phyloP scores from a whole-genome alignment of 1,140 invertebrate species.

The Hormaphis cornu region DNA sequence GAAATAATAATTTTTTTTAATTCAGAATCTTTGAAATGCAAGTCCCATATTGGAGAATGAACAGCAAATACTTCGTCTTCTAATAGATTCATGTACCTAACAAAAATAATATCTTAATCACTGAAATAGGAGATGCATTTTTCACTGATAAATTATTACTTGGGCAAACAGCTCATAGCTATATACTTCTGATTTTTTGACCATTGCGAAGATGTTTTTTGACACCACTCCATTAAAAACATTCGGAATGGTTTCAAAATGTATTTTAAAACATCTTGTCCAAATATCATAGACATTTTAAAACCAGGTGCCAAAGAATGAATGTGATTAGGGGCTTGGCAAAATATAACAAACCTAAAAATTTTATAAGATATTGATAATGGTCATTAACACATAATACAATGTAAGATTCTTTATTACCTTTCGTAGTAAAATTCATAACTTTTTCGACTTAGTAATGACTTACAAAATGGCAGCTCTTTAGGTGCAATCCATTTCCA shows the following conservation, averaged over 20 bases:
- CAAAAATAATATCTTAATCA: conserved; percentile 12
- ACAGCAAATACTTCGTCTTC: conserved; percentile 78
- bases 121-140: neutral
- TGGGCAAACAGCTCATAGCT: neutral
- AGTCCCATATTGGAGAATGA: conserved; percentile 87
- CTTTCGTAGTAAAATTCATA: conserved; percentile 21
- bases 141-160: neutral
- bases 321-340: neutral
- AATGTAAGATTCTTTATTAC: no score
- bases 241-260: conserved; percentile 15
- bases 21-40: conserved; percentile 57
- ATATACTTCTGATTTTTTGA: neutral
- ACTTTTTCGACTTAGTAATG: neutral
- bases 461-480: conserved; percentile 35
- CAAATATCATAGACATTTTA: conserved; percentile 23
- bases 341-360: conserved; percentile 6
- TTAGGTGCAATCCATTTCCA: conserved; percentile 19
- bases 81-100: conserved; percentile 72
- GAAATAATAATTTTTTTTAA: conserved; percentile 7
- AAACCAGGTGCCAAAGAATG: neutral
- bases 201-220: neutral
- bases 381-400: no score
- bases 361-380: neutral
- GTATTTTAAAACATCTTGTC: conserved; percentile 13
- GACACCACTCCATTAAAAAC: conserved; percentile 7